Conservation (phyloP, 2,888 invertebrate genomes). For the Pyrrhosoma nymphula region DNA sequence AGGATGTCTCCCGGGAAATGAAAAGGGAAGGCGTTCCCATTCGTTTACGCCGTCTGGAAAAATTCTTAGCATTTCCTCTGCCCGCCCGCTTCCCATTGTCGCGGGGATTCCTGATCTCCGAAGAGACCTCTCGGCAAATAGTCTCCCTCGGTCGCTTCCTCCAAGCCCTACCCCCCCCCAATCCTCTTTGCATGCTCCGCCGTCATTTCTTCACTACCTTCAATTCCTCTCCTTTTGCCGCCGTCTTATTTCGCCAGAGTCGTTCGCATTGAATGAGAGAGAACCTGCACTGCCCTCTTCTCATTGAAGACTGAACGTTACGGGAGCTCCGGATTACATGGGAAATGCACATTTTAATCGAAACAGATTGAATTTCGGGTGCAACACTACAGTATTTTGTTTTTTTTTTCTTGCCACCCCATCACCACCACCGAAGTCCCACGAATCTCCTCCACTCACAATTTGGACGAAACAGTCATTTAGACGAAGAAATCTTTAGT, state of each 20-base stretch:
- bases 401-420: not conserved
- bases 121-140: not conserved
- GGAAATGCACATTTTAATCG: not conserved
- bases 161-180: not conserved
- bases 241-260: not conserved
- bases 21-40: slow-evolving; percentile 13
- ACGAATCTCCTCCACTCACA: too few relatives aligned
- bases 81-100: not conserved
- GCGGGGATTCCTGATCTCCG: not conserved
- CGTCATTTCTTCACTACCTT: not conserved
- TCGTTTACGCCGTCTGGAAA: slow-evolving; percentile 36
- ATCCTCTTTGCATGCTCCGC: not conserved
- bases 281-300: not conserved
- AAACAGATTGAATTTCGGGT: not conserved
- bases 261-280: too few relatives aligned
- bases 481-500: too few relatives aligned
- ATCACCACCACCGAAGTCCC: too few relatives aligned
- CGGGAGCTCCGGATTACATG: not conserved
- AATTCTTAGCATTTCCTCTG: slow-evolving; percentile 16
- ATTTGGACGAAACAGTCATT: too few relatives aligned
- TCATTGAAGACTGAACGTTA: not conserved
- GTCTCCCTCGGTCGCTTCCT: not conserved
- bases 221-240: not conserved
- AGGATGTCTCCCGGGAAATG: slow-evolving; percentile 35
- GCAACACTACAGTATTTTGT: not conserved